These are phyloP conservation scores for Neotoxoptera formosana DNA, from an alignment of 1,140 invertebrate species.

Conservation along the genomic window DNA sequence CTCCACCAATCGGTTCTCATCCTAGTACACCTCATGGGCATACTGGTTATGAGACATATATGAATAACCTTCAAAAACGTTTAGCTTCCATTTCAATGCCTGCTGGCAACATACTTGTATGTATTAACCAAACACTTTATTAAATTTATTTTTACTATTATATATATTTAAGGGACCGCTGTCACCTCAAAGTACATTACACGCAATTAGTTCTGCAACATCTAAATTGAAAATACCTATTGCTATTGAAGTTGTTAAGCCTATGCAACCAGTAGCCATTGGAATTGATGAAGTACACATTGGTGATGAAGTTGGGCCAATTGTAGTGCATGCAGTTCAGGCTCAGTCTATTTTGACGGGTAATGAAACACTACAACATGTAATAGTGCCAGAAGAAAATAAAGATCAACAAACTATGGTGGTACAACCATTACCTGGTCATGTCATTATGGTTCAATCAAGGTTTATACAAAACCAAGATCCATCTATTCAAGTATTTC, in stretches of 20 bases:
- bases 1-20: constrained; percentile 66
- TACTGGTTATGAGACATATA: constrained; percentile 67
- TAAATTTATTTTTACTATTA: background rate
- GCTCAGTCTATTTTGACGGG: constrained; percentile 40
- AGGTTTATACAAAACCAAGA: constrained; percentile 45
- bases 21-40: constrained; percentile 69
- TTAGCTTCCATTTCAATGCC: constrained; percentile 67
- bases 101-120: constrained; percentile 63
- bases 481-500: background rate
- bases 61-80: constrained; percentile 71
- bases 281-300: constrained; percentile 52
- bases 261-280: constrained; percentile 42
- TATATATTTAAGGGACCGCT: constrained; percentile 64
- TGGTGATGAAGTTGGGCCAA: constrained; percentile 53
- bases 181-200: constrained; percentile 66
- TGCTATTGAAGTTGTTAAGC: constrained; percentile 58
- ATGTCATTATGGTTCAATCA: constrained; percentile 53
- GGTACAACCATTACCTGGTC: constrained; percentile 44
- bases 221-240: constrained; percentile 54
- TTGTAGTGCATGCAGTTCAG: constrained; percentile 47
- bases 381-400: constrained; percentile 41
- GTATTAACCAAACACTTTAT: constrained; percentile 58
- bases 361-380: constrained; percentile 31
- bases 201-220: constrained; percentile 59
- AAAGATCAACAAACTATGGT: constrained; percentile 51